These are phyloP conservation scores for Anas platyrhynchos DNA, from an alignment of 2,113 vertebrate genomes.

Conservation along the genomic window DNA sequence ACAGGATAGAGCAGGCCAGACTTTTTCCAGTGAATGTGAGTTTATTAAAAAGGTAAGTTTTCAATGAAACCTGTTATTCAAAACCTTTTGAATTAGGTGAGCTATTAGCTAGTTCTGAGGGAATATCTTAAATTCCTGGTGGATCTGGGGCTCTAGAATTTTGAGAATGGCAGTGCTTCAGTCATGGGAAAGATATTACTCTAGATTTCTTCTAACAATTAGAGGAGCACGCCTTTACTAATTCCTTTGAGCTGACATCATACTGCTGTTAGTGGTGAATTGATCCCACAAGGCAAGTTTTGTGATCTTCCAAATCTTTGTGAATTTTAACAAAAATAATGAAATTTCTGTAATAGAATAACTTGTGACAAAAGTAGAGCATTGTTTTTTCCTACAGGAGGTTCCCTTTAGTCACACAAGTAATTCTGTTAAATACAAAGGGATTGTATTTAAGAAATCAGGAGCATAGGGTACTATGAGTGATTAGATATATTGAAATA, in stretches of 20 bases:
- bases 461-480: not conserved
- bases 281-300: not conserved
- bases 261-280: fast-evolving
- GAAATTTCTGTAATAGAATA: not conserved
- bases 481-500: not conserved
- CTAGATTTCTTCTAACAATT: not conserved
- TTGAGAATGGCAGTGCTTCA: not conserved
- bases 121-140: not conserved
- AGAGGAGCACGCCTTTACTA: not conserved
- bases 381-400: not conserved
- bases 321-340: not conserved
- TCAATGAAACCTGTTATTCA: not conserved
- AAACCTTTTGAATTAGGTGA: fast-evolving
- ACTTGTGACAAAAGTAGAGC: not conserved
- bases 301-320: not conserved
- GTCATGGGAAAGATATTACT: fast-evolving
- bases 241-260: not conserved
- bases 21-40: not conserved
- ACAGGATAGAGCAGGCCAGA: not conserved
- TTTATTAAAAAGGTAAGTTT: not conserved
- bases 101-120: not conserved
- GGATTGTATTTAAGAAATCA: not conserved
- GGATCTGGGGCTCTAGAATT: not conserved
- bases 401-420: not conserved
- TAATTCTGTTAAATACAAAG: not conserved